Base-by-base conservation (phyloP, 2,797 vertebrate species). In the Phaenicophaeus curvirostris region DNA sequence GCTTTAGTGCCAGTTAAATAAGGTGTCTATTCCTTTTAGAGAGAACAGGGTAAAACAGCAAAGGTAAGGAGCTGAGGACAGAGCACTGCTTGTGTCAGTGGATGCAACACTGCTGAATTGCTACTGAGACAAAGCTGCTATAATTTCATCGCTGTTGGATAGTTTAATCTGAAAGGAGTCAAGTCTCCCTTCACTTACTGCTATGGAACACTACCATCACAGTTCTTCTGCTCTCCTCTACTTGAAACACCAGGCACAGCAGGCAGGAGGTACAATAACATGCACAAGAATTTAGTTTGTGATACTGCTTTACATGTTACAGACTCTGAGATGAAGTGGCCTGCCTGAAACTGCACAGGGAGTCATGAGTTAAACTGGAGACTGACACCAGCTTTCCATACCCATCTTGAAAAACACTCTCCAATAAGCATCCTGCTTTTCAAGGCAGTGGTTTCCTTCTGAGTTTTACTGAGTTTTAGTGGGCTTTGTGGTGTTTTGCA, bases 1-100 rank as follows among this genome's bases (percentile, higher is more conserved):
- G 23, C 27, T 5, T 51, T 18, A 69, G 35, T 3, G 41, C 24
- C 35, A 42, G 2, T 23, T 20, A 27, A 0, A 0, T 20, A 9
- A 5, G 27, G 27, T 3, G 12, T 14, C 20, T 89, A 75, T 53
- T 14, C 16, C 39, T 90, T 67, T 69, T 18, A 42, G 33, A 66
- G 61, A 57, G 31, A 53, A 25, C 9, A 23, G 19, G 7, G 15
- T 25, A 59, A 42, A 91, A 1, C 4, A 35, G 46, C 24, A 88
- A 50, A 66, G 0, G 1, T 25, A 35, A 85, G 57, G 25, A 85
- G 31, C 27, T 35, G 53, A 86, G 53, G 35, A 62, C 39, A 61
- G 39, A 90, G 15, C 27, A 35, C 72, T 83, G 51, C 30, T 63
- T 57, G 44, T 41, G 51, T 30, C 68, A 55, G 58, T 28, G 33